Conservation (phyloP, 37 sponge, comb jelly and placozoan genomes). For the Theonella swinhoei region DNA sequence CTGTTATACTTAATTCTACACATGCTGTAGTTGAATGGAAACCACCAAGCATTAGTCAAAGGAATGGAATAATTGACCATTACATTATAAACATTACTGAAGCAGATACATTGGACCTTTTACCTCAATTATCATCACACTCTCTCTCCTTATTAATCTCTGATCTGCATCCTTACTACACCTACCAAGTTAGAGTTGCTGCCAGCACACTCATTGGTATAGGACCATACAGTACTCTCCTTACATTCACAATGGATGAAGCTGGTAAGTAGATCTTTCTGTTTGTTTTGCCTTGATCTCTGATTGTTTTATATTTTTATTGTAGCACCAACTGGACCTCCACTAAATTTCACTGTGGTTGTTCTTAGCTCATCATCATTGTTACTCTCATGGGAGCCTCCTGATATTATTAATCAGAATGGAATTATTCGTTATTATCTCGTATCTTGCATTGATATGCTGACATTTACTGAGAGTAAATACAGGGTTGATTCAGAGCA, state of each 20-base stretch:
- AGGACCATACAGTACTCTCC: constrained; percentile 9
- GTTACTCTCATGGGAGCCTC: constrained; percentile 34
- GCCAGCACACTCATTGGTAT: not conserved
- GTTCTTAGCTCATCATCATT: constrained; percentile 10
- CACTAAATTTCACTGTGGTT: not conserved
- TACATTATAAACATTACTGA: not conserved
- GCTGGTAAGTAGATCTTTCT: constrained; percentile 3
- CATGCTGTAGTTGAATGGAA: not conserved
- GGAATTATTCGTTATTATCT: constrained; percentile 15
- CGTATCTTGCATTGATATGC: not conserved
- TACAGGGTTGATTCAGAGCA: not conserved
- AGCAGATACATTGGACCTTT: not conserved
- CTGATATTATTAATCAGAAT: constrained; percentile 13
- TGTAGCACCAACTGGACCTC: constrained; percentile 24
- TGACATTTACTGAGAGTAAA: not conserved
- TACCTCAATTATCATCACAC: not conserved
- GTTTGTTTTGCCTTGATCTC: not conserved
- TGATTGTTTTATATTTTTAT: not conserved
- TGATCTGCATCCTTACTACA: constrained; percentile 34
- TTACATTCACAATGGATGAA: not conserved
- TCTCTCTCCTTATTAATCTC: not conserved
- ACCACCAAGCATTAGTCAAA: no score
- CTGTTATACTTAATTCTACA: not conserved
- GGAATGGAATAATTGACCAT: not conserved
- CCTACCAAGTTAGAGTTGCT: constrained; percentile 6